Evolutionary conservation across 2,797 vertebrate species (phyloP).

Genomic region (Bradypus variegatus): DNA sequence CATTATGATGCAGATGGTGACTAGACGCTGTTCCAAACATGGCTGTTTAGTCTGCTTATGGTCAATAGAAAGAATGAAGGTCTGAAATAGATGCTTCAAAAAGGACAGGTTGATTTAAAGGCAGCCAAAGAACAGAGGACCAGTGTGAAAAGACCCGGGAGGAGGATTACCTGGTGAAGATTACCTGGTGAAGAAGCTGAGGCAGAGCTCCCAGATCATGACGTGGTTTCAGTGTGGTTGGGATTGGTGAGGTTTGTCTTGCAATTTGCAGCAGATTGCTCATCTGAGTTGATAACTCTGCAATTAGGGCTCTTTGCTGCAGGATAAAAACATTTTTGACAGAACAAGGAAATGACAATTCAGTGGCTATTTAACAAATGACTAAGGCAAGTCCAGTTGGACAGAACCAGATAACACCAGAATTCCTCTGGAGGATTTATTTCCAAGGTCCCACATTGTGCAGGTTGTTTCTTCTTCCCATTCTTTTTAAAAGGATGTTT

Average conservation of each 20-base stretch:
- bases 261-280: neutral
- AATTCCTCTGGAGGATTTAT: slow-evolving; percentile 2
- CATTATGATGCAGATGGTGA: neutral
- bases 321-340: slow-evolving; percentile 29
- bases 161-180: neutral
- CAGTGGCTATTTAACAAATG: slow-evolving; percentile 16
- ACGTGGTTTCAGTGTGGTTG: neutral
- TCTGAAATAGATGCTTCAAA: neutral
- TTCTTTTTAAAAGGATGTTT: neutral
- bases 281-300: neutral
- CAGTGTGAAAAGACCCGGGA: neutral
- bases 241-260: neutral
- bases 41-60: neutral
- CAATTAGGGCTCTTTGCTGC: slow-evolving; percentile 13
- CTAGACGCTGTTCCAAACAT: neutral
- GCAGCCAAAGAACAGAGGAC: neutral
- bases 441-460: neutral
- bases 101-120: neutral
- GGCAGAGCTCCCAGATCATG: neutral
- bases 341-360: slow-evolving; percentile 2
- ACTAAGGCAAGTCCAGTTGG: neutral
- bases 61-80: neutral
- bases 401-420: neutral
- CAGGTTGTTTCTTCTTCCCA: neutral
- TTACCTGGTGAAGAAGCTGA: neutral